These are phyloP conservation scores for Psettodes erumei DNA, from an alignment of 2,113 vertebrate species.

Conservation along the genomic window DNA sequence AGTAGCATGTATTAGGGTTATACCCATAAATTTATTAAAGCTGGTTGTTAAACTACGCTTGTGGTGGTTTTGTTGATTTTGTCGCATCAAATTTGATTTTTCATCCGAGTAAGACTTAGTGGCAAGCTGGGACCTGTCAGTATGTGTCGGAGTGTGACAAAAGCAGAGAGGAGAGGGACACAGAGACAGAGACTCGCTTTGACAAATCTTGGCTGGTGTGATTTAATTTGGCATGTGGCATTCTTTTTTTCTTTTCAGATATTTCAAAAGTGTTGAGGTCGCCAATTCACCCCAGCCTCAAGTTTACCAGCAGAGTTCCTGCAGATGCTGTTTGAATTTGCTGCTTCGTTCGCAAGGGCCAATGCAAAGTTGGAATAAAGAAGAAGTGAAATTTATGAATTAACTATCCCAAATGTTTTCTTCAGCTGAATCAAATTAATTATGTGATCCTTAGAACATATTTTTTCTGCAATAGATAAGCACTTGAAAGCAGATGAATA, in stretches of 20 bases:
- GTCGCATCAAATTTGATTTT: neutral
- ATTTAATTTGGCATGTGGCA: neutral
- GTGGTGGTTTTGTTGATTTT: slow-evolving; percentile 1
- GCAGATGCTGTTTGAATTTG: neutral
- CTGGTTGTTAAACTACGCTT: neutral
- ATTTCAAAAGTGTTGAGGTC: neutral
- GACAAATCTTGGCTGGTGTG: neutral
- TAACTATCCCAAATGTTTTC: neutral
- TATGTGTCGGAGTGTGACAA: slow-evolving; percentile 10
- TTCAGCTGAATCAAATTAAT: neutral
- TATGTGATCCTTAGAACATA: neutral
- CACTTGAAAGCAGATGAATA: neutral
- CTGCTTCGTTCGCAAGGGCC: neutral
- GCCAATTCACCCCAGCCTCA: slow-evolving; percentile 1
- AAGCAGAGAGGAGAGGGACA: slow-evolving; percentile 2
- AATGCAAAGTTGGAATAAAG: too few relatives aligned
- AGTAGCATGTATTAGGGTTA: neutral
- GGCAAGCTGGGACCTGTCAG: neutral
- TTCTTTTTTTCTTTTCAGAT: neutral
- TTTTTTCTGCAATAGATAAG: neutral
- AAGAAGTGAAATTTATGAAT: too few relatives aligned
- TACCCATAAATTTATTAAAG: neutral
- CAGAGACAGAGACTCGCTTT: slow-evolving; percentile 7
- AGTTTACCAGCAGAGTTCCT: slow-evolving; percentile 1
- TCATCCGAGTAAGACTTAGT: neutral